Evolutionary conservation across 1,140 invertebrate genomes (phyloP), one percentile per base, ranked within the genome.

Genomic region (Caenorhabditis briggsae): DNA sequence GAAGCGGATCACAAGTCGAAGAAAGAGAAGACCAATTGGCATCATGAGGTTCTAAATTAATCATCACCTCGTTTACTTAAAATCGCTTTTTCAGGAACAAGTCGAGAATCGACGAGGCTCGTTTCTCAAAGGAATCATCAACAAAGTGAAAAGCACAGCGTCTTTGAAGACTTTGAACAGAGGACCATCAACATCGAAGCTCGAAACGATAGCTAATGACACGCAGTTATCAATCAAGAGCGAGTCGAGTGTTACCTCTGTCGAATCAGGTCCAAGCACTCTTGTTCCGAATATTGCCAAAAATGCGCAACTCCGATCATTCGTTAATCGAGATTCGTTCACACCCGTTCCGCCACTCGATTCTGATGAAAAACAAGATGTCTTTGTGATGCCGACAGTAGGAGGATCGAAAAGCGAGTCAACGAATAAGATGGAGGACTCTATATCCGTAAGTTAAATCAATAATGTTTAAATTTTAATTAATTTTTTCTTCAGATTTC

Each of bases 241-340:
- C 46, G 70, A 78, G 14, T 78, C 70, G 50, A 78, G 70, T 23
- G n/a, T 78, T 7, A 78, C 70, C 8, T 78, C 70, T 20, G 70
- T 25, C 14, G 70, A 78, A 25, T 78, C 70, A 1, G 43, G 70
- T 23, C 46, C 43, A 11, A 20, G 65, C 46, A 14, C 65, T 6
- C 33, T 46, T 6, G 33, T 78, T 50, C 46, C 70, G 0, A 78
- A 78, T 23, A 50, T 78, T 23, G 70, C 43, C 0, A 78, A 50
- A 23, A 78, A 78, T 16, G 43, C 70, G 6, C 12, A 53, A 14
- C 70, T 78, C 12, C 70, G 70, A 11, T 23, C 70, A 5, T 53
- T 78, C 20, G 70, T 78, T 2, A 78, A 78, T 23, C 43, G 70
- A 23, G 46, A 78, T 14, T 78, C 70, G 12, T 78, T 43, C n/a